Evolutionary conservation across 2,113 vertebrate species (phyloP), one percentile per base, ranked within the genome.

Genomic region (Rhipidura dahli): DNA sequence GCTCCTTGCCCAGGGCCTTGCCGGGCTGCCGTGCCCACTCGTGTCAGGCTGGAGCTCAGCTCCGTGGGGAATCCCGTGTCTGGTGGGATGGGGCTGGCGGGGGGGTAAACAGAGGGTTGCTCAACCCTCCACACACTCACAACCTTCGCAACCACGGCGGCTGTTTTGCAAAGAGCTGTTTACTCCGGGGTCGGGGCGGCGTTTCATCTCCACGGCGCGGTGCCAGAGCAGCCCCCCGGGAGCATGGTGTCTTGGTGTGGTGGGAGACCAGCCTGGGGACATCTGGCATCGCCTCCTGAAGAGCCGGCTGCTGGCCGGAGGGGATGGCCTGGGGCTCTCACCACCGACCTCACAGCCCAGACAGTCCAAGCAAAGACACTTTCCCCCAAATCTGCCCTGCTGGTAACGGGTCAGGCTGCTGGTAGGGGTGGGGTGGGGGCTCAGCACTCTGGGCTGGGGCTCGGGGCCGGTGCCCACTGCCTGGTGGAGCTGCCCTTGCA

Each of bases 81-180:
- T 60, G 7, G 5, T 1, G 11, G 72, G 83, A 78, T 0, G 1
- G 60, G 73, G 15, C 54, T 7, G 49, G 51, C 14, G 6, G 2
- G 2, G 28, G 30, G 35, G 17, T 84, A 89, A 96, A 93, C 89
- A 95, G 57, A 69, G 66, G 11, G 31, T 97, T 96, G 91, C 91
- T 40, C 96, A 97, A 96, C 70, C 20, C 17, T 2, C 7, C 9
- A 9, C 9, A 0, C 61, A 6, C 61, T 68, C 33, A 0, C n/a
- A 26, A 42, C 61, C 87, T 90, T 60, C 5, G 51, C 89, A 89
- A 89, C 1, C 45, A 28, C 5, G 40, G 75, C 0, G 12, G 27
- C 42, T 47, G 54, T 96, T 97, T 91, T 91, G 95, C 95, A 96
- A 97, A 90, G 24, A 26, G 72, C 73, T 97, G 94, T 96, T 96